A percentile compares a stretch with the other conserved stretches of the same genome.
Conservation (phyloP, 2,113 vertebrate species). For the Hassar affinis region DNA sequence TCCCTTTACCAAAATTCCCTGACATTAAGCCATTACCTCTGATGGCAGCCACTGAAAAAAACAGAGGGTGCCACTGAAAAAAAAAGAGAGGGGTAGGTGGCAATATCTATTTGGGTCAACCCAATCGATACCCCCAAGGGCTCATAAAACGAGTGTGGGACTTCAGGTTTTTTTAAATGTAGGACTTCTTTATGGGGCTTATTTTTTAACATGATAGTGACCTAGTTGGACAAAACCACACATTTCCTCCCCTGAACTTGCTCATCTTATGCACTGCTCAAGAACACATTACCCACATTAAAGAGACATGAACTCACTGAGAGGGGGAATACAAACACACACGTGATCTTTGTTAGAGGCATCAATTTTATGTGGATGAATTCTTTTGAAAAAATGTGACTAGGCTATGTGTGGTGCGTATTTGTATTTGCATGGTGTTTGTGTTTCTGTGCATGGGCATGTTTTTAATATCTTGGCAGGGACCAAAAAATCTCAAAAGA, state of each 20-base stretch:
- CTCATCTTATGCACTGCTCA: conserved; percentile 22
- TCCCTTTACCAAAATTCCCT: conserved; percentile 20
- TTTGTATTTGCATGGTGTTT: too few species aligned
- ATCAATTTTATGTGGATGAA: conserved; percentile 57
- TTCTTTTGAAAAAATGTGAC: conserved; percentile 13
- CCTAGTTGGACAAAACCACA: background rate
- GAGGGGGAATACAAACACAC: conserved; percentile 38
- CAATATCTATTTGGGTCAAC: conserved; percentile 60
- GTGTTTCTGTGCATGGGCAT: background rate
- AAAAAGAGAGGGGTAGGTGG: conserved; percentile 21
- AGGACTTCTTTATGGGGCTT: background rate
- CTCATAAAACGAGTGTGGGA: conserved; percentile 44
- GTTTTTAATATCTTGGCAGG: background rate
- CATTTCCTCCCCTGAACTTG: conserved; percentile 39
- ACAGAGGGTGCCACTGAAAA: background rate
- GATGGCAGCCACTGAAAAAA: conserved; percentile 59
- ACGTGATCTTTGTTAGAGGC: conserved; percentile 67
- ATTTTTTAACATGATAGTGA: background rate
- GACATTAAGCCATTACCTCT: conserved; percentile 55
- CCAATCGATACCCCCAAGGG: conserved; percentile 63
- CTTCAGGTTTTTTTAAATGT: conserved; percentile 23
- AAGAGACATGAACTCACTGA: conserved; percentile 59
- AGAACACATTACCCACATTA: conserved; percentile 45
- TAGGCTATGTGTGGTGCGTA: conserved; percentile 42
- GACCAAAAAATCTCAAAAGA: too few species aligned